A percentile compares a stretch with the other conserved stretches of the same genome.
Conservation (phyloP, 2,797 vertebrate genomes). For the Macroramphosus scolopax region DNA sequence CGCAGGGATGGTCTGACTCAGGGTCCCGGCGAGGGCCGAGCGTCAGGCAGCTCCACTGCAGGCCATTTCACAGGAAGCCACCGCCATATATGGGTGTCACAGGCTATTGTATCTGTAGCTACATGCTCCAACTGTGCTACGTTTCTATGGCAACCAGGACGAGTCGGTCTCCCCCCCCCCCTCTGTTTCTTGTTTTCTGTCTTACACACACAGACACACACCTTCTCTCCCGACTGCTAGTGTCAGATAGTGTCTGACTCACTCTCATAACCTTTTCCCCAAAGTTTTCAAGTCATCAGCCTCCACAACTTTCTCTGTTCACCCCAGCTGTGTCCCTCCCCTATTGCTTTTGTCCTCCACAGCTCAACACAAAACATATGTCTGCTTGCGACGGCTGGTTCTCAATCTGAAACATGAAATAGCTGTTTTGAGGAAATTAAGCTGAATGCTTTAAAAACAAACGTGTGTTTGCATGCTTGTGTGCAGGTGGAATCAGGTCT, state of each 20-base stretch:
- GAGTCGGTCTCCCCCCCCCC: slow-evolving; percentile 30
- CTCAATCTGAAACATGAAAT: neutral
- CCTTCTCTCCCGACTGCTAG: slow-evolving; percentile 41
- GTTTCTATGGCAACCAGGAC: slow-evolving; percentile 75
- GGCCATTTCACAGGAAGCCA: slow-evolving; percentile 73
- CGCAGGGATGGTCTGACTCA: slow-evolving; percentile 45
- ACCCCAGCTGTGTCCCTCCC: slow-evolving; percentile 5
- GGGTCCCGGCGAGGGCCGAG: slow-evolving; percentile 35
- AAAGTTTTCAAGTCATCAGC: slow-evolving; percentile 40
- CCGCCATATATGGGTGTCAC: slow-evolving; percentile 73
- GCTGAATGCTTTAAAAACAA: neutral
- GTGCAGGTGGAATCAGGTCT: slow-evolving; percentile 27
- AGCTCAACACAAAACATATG: slow-evolving; percentile 9
- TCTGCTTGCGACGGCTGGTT: neutral
- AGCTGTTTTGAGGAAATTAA: neutral
- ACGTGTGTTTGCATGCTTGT: too few species aligned
- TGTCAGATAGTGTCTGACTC: slow-evolving; percentile 64
- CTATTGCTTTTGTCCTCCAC: neutral
- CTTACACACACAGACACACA: slow-evolving; percentile 5
- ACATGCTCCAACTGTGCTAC: slow-evolving; percentile 62
- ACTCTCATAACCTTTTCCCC: slow-evolving; percentile 65
- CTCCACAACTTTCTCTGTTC: slow-evolving; percentile 47
- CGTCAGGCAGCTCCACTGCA: slow-evolving; percentile 43
- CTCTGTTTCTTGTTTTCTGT: slow-evolving; percentile 3
- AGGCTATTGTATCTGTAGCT: slow-evolving; percentile 70